Evolutionary conservation across 1,140 invertebrate species (phyloP), one percentile per base, ranked within the genome.

Genomic region (Battus philenor): DNA sequence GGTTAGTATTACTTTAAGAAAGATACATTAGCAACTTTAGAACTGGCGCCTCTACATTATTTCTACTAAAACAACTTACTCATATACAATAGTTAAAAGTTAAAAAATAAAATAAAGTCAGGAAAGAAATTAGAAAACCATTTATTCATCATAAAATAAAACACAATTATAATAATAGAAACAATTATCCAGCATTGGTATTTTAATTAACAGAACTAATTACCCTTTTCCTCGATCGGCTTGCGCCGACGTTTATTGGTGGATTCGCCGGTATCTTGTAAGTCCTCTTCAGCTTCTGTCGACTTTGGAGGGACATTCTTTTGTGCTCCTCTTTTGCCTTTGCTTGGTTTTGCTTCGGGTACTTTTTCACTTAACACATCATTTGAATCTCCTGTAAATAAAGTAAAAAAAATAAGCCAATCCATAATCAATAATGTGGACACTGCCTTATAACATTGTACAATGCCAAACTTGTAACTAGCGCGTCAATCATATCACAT

Each of bases 91-190:
- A n/a, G n/a, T n/a, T n/a, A 47, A 55, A 65, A 63, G 63, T 68
- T 74, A 81, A 56, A 60, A 60, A 77, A 54, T 63, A 66, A 72
- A 41, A 54, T 63, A 66, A 71, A 39, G 52, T 48, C 41, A 57
- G 48, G 54, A 68, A 59, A 61, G 59, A 59, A 66, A 75, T 72
- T 75, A 71, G 29, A 50, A 73, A 76, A 72, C 57, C 63, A 52
- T 83, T 79, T 80, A 79, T 80, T 81, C 47, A 69, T 60, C 60
- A 76, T 64, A 70, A 67, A 69, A 66, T 69, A 58, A 56, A 65
- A 73, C 59, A 70, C 68, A 71, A 66, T 66, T 52, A 63, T 77
- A 64, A 54, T 67, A 64, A 70, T 54, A 68, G 43, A 66, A 74
- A 63, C 57, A 71, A 66, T 66, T 65, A 54, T 73, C 61, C 59